These are phyloP conservation scores for Nasua narica DNA, from an alignment of 2,797 vertebrate species.

Conservation along the genomic window DNA sequence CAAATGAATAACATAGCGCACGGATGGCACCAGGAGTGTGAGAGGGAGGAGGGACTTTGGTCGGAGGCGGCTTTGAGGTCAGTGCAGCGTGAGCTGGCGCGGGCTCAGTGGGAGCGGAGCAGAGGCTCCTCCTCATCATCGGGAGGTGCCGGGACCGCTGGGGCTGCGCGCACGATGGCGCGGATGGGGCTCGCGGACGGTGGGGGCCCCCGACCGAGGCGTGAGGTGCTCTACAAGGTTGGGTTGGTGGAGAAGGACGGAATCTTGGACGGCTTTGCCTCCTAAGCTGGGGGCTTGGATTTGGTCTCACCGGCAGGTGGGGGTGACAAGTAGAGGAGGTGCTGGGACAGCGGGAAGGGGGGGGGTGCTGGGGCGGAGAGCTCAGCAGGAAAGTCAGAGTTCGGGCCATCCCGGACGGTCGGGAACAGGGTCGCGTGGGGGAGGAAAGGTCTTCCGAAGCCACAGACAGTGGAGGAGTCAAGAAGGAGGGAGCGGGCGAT, in stretches of 20 bases:
- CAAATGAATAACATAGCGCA: rapidly evolving
- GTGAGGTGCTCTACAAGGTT: rapidly evolving
- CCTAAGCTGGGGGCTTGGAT: background rate
- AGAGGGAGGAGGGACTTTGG: too few relatives aligned
- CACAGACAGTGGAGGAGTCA: background rate
- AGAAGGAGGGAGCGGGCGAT: background rate
- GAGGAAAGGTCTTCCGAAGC: background rate
- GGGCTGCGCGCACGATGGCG: rapidly evolving
- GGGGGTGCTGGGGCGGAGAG: too few relatives aligned
- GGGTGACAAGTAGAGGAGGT: rapidly evolving
- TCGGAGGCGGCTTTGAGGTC: background rate
- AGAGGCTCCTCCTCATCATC: rapidly evolving
- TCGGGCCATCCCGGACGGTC: rapidly evolving
- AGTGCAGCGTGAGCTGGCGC: rapidly evolving
- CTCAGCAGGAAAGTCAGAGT: background rate
- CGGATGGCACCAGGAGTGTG: rapidly evolving
- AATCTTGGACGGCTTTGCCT: background rate
- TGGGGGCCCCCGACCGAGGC: background rate
- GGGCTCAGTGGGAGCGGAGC: background rate
- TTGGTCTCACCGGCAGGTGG: background rate
- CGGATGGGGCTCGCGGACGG: rapidly evolving
- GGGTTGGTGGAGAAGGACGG: rapidly evolving
- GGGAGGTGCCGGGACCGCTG: rapidly evolving
- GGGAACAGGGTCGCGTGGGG: background rate
- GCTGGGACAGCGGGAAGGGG: background rate